A percentile compares a stretch with the other conserved stretches of the same genome.
These are phyloP conservation scores for Clupea harengus DNA, from an alignment of 2,113 vertebrate species.

Conservation along the genomic window DNA sequence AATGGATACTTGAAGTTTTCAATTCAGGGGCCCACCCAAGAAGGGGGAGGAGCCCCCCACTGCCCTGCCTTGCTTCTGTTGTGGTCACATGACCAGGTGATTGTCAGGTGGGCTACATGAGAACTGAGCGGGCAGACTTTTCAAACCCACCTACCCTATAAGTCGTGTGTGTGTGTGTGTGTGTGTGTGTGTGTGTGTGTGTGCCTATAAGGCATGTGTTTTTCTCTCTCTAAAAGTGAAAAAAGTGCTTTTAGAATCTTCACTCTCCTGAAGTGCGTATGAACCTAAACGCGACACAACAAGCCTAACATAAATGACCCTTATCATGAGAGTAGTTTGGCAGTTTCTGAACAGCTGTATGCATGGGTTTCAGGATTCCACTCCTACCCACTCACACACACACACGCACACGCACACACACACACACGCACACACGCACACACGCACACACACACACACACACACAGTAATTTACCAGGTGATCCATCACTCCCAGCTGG, in stretches of 20 bases:
- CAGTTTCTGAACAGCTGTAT: neutral
- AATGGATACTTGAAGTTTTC: no score
- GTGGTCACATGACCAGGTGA: constrained; percentile 2
- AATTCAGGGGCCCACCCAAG: no score
- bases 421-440: neutral
- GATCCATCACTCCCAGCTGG: neutral
- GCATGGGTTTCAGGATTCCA: neutral
- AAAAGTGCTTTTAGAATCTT: no score
- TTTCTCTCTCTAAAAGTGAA: no score
- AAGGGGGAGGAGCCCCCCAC: neutral
- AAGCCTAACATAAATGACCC: neutral
- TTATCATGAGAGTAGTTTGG: neutral
- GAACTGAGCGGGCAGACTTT: neutral
- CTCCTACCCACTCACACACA: neutral
- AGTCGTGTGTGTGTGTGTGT: no score
- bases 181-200: no score
- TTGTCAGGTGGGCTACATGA: neutral
- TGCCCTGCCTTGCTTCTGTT: constrained; percentile 1
- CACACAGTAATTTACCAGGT: neutral
- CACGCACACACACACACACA: constrained; percentile 7
- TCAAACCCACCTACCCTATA: neutral
- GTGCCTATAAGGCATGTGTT: no score
- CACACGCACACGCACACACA: neutral
- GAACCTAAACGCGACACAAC: no score
- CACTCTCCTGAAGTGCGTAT: no score